phyloP scores from a whole-genome alignment of 2,797 vertebrate genomes.

The Falco concolor region DNA sequence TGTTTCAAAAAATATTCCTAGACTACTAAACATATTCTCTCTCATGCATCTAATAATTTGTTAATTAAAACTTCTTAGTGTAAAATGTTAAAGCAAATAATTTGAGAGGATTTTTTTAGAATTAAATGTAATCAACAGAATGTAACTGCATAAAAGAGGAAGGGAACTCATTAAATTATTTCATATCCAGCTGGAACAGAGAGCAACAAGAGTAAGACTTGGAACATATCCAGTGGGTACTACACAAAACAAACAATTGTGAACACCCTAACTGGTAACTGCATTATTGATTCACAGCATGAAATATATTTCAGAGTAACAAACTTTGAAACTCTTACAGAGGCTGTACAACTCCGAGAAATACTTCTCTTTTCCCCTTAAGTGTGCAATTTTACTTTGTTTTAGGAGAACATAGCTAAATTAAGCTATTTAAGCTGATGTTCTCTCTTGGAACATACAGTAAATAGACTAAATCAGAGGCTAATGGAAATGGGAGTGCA shows the following conservation, averaged over 20 bases:
- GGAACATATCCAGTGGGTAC: background rate
- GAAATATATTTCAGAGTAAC: constrained; percentile 15
- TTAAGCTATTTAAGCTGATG: constrained; percentile 39
- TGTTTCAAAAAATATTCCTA: background rate
- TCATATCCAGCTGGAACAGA: background rate
- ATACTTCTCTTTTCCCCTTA: background rate
- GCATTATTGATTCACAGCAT: background rate
- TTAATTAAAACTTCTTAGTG: background rate
- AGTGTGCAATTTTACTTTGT: constrained; percentile 16
- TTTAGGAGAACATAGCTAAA: constrained; percentile 45
- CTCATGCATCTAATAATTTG: background rate
- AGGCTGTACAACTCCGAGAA: constrained; percentile 18
- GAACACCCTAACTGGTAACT: background rate
- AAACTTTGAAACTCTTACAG: constrained; percentile 37
- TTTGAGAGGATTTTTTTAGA: background rate
- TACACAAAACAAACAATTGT: background rate
- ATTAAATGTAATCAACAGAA: background rate
- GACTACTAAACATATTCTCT: background rate
- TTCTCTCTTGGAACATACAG: background rate
- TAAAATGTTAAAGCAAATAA: background rate
- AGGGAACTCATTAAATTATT: background rate
- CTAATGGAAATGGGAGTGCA: background rate
- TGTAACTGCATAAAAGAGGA: background rate
- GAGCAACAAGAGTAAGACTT: background rate
- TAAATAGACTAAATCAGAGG: background rate